These are phyloP conservation scores for Siniperca chuatsi DNA, from an alignment of 2,113 vertebrate genomes.

Conservation along the genomic window DNA sequence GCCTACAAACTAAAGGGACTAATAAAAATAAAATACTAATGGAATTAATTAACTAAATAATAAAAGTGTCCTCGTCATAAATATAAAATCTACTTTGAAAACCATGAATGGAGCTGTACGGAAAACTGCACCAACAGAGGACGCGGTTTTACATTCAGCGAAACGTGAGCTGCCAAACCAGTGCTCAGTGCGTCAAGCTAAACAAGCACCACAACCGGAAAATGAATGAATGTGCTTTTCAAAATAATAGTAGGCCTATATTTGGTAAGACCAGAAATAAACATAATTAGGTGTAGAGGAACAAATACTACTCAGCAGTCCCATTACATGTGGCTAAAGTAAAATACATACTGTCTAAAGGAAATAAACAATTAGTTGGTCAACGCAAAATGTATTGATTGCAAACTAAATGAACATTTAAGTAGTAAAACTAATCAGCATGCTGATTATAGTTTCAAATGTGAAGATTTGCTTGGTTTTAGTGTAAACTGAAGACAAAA, in stretches of 20 bases:
- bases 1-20: background rate
- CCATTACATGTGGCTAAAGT: background rate
- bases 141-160: slow-evolving; percentile 41
- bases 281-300: too few relatives aligned
- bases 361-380: background rate
- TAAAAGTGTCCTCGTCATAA: background rate
- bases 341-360: background rate
- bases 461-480: background rate
- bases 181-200: background rate
- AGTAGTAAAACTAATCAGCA: background rate
- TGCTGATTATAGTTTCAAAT: background rate
- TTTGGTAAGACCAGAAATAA: background rate
- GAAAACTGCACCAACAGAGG: slow-evolving; percentile 54
- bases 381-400: background rate
- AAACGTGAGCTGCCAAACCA: slow-evolving; percentile 15
- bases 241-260: slow-evolving; percentile 23
- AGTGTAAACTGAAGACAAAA: background rate
- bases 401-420: background rate
- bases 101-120: slow-evolving; percentile 35
- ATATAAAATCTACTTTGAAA: background rate
- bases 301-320: background rate
- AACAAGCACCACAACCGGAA: slow-evolving; percentile 36
- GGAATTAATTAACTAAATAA: background rate
- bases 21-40: background rate
- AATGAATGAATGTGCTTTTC: background rate